Evolutionary conservation across 1,140 invertebrate genomes (phyloP).

Genomic region (Bombus fervidus): DNA sequence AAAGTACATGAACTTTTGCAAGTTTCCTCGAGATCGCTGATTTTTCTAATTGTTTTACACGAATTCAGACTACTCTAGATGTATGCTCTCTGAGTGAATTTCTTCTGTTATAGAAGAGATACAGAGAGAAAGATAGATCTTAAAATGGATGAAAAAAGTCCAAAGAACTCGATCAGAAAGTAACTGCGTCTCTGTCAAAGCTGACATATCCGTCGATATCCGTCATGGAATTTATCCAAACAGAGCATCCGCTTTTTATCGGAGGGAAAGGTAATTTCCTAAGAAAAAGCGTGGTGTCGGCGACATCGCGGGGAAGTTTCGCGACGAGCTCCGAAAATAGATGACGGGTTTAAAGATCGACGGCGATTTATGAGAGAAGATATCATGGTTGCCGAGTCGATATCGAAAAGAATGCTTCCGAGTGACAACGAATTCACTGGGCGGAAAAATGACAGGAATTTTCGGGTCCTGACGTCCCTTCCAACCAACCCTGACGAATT

Average conservation of each 20-base stretch:
- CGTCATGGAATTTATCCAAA: neutral
- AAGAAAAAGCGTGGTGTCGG: neutral
- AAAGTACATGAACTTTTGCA: neutral
- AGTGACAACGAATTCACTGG: neutral
- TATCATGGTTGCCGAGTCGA: neutral
- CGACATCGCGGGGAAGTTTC: constrained; percentile 1
- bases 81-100: neutral
- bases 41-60: neutral
- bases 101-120: neutral
- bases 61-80: neutral
- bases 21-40: neutral
- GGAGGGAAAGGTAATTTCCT: neutral
- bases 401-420: neutral
- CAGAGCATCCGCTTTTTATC: neutral
- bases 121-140: neutral
- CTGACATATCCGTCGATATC: neutral
- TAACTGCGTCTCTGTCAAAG: neutral
- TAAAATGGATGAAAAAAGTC: neutral
- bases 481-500: constrained; percentile 50
- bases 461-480: constrained; percentile 23
- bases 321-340: neutral
- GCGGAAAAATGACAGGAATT: constrained; percentile 51
- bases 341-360: constrained; percentile 37
- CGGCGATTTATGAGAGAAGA: constrained; percentile 17
- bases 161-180: neutral